These are phyloP conservation scores for Poecilia wingei DNA, from an alignment of 2,797 vertebrate species.

Conservation along the genomic window DNA sequence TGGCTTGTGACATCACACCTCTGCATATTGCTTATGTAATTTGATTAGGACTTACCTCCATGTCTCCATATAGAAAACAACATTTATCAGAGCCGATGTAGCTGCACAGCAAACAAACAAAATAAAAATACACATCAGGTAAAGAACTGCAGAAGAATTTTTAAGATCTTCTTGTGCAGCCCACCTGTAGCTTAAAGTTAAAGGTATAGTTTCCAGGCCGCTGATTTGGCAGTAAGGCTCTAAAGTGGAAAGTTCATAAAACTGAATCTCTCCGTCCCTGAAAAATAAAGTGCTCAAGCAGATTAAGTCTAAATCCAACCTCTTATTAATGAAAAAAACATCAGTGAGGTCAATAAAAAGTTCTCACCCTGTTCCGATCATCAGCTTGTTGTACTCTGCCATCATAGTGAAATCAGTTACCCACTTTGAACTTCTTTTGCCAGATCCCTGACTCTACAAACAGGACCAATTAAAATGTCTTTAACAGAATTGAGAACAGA, in stretches of 20 bases:
- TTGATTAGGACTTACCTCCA: constrained; percentile 73
- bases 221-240: constrained; percentile 84
- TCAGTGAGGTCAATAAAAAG: background rate
- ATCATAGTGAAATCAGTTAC: constrained; percentile 79
- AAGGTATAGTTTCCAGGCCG: constrained; percentile 79
- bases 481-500: background rate
- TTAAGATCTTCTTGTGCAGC: constrained; percentile 4
- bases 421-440: constrained; percentile 74
- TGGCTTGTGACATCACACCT: background rate
- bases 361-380: constrained; percentile 77
- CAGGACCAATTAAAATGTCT: constrained; percentile 1
- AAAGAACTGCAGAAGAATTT: background rate
- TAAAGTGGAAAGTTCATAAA: constrained; percentile 84
- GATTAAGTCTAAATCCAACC: constrained; percentile 8
- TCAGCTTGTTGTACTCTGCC: constrained; percentile 80
- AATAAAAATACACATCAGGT: constrained; percentile 4
- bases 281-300: constrained; percentile 10
- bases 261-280: constrained; percentile 84
- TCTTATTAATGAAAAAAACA: background rate
- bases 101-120: constrained; percentile 41
- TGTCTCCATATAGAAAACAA: constrained; percentile 83
- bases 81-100: constrained; percentile 79
- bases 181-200: constrained; percentile 84
- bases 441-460: constrained; percentile 66
- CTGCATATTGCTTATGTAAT: background rate